A percentile compares a stretch with the other conserved stretches of the same genome.
Evolutionary conservation across 2,888 invertebrate genomes (phyloP).

Genomic region (Aleiodes leptofemur): DNA sequence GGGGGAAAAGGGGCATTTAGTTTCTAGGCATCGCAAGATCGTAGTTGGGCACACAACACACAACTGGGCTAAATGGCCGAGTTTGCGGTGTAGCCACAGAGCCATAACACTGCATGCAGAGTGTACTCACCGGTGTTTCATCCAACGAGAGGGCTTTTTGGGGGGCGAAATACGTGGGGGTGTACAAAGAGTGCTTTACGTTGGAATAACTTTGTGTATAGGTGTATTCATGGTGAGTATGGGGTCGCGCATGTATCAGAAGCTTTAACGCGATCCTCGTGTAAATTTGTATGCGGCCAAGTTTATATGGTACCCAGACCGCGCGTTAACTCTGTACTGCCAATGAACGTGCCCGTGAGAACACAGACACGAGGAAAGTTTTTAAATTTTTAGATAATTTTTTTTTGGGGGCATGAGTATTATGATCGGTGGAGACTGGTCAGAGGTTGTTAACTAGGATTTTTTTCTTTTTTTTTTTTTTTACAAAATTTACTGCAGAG

Average conservation of each 20-base stretch:
- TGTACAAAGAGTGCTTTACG: conserved; percentile 41
- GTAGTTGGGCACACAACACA: conserved; percentile 16
- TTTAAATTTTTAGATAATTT: conserved; percentile 30
- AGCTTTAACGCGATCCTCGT: conserved; percentile 59
- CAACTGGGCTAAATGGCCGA: conserved; percentile 40
- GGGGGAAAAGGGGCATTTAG: conserved; percentile 1
- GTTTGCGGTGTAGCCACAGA: conserved; percentile 37
- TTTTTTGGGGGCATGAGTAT: conserved; percentile 33
- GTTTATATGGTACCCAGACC: conserved; percentile 62
- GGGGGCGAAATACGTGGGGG: neutral
- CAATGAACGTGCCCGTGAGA: conserved; percentile 37
- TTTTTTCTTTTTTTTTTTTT: neutral
- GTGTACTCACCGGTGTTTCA: conserved; percentile 19
- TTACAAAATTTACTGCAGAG: no score
- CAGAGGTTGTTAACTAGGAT: neutral
- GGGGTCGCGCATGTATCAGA: conserved; percentile 47
- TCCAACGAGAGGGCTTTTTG: conserved; percentile 13
- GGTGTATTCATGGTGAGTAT: conserved; percentile 1
- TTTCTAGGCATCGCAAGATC: neutral
- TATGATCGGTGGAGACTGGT: conserved; percentile 27
- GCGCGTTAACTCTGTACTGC: conserved; percentile 54
- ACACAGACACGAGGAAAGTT: conserved; percentile 4
- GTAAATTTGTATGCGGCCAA: conserved; percentile 64
- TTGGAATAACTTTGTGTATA: conserved; percentile 36
- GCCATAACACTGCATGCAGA: conserved; percentile 17